phyloP scores from a whole-genome alignment of 2,888 invertebrate genomes.

The Parnassius mnemosyne region DNA sequence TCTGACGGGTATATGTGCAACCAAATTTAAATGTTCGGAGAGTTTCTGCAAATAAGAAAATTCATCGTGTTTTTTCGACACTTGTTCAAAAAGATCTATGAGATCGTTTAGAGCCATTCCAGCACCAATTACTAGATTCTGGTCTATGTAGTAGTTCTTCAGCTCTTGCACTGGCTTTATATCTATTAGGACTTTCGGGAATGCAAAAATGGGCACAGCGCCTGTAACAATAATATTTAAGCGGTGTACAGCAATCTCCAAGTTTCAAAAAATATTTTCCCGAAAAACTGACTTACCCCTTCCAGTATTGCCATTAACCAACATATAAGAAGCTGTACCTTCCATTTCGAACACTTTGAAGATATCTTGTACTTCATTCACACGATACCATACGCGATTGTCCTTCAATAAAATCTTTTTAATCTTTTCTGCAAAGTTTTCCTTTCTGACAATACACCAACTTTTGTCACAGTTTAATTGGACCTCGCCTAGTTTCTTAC shows the following conservation, averaged over 20 bases:
- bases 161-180: slow-evolving; percentile 81
- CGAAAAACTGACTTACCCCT: slow-evolving; percentile 30
- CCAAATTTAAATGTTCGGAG: slow-evolving; percentile 80
- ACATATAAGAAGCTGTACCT: slow-evolving; percentile 76
- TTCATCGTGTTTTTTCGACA: slow-evolving; percentile 42
- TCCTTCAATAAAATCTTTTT: slow-evolving; percentile 56
- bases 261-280: too few relatives aligned
- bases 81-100: slow-evolving; percentile 60
- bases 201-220: slow-evolving; percentile 53
- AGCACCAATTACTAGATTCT: slow-evolving; percentile 76
- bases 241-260: too few relatives aligned
- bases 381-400: slow-evolving; percentile 75
- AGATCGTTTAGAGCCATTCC: slow-evolving; percentile 70
- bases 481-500: slow-evolving; percentile 30
- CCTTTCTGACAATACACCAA: slow-evolving; percentile 63
- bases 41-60: slow-evolving; percentile 79
- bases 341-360: slow-evolving; percentile 70
- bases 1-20: slow-evolving; percentile 83
- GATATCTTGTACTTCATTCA: slow-evolving; percentile 68
- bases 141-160: slow-evolving; percentile 54
- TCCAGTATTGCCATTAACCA: slow-evolving; percentile 80
- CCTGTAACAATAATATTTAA: slow-evolving; percentile 46
- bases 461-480: slow-evolving; percentile 30
- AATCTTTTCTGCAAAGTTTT: slow-evolving; percentile 56
- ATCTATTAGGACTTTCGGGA: slow-evolving; percentile 80